These are phyloP conservation scores for Periparus ater DNA, from an alignment of 2,797 vertebrate species.

Conservation along the genomic window DNA sequence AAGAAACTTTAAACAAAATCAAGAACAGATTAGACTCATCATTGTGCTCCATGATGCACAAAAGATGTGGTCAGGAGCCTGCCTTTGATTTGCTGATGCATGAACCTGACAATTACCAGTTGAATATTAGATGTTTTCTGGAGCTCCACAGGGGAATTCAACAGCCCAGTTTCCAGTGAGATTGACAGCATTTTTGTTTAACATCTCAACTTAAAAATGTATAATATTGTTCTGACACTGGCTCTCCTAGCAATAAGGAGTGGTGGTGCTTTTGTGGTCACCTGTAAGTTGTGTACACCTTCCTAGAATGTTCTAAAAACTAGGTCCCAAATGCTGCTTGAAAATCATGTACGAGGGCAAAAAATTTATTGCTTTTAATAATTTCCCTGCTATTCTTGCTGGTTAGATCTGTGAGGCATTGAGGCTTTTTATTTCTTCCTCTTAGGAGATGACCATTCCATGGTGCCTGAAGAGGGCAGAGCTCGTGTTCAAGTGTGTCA, in stretches of 20 bases:
- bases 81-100: neutral
- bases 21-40: neutral
- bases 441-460: slow-evolving; percentile 85
- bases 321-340: neutral
- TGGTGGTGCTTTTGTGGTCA: neutral
- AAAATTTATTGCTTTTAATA: neutral
- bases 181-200: neutral
- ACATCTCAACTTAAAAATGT: neutral
- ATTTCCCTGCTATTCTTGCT: neutral
- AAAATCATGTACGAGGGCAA: neutral
- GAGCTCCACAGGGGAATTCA: neutral
- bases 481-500: slow-evolving; percentile 95
- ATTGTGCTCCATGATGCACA: neutral
- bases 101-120: neutral
- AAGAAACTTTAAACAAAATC: neutral
- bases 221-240: neutral
- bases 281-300: neutral
- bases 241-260: neutral
- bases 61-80: neutral
- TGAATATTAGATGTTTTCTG: neutral
- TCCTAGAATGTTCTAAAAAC: neutral
- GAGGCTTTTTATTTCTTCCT: slow-evolving; percentile 17
- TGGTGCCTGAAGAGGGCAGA: slow-evolving; percentile 84
- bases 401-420: neutral
- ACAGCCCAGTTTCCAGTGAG: neutral